A percentile compares a stretch with the other conserved stretches of the same genome.
Conservation (phyloP, 2,113 vertebrate species). For the Lophius piscatorius region DNA sequence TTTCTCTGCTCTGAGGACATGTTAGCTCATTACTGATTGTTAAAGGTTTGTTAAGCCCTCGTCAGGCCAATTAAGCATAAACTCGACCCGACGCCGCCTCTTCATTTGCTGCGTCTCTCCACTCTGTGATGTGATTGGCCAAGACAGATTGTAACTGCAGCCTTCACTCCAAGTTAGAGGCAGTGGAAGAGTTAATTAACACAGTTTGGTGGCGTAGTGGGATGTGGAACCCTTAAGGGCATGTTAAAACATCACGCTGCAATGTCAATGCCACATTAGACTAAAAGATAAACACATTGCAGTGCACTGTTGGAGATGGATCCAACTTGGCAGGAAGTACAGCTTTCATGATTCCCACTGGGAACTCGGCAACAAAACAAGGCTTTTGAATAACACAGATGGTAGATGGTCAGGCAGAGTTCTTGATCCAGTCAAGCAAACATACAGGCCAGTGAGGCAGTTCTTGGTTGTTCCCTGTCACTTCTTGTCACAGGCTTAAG, state of each 20-base stretch:
- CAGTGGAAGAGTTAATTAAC: conserved; percentile 63
- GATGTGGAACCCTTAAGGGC: conserved; percentile 41
- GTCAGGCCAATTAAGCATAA: conserved; percentile 68
- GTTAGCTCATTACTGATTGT: conserved; percentile 67
- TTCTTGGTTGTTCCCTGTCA: conserved; percentile 33
- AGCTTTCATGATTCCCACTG: conserved; percentile 26
- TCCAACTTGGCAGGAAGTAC: conserved; percentile 38
- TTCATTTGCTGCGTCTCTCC: conserved; percentile 53
- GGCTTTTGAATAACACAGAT: conserved; percentile 50
- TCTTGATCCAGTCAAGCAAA: conserved; percentile 24
- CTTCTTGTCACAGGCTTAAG: conserved; percentile 55
- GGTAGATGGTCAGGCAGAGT: conserved; percentile 38
- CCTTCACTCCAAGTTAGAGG: conserved; percentile 72
- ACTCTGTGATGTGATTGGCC: conserved; percentile 64
- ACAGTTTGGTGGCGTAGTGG: conserved; percentile 54
- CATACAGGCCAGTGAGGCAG: conserved; percentile 21
- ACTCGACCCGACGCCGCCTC: conserved; percentile 63
- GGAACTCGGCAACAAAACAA: conserved; percentile 28
- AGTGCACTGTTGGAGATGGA: conserved; percentile 16
- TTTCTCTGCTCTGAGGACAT: conserved; percentile 60
- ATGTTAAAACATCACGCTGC: conserved; percentile 35
- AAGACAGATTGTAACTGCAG: conserved; percentile 70
- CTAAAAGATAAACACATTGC: conserved; percentile 40
- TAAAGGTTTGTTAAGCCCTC: conserved; percentile 62
- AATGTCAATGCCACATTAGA: conserved; percentile 37